Base-by-base conservation (phyloP, 2,113 vertebrate species). In the Prolemur simus region DNA sequence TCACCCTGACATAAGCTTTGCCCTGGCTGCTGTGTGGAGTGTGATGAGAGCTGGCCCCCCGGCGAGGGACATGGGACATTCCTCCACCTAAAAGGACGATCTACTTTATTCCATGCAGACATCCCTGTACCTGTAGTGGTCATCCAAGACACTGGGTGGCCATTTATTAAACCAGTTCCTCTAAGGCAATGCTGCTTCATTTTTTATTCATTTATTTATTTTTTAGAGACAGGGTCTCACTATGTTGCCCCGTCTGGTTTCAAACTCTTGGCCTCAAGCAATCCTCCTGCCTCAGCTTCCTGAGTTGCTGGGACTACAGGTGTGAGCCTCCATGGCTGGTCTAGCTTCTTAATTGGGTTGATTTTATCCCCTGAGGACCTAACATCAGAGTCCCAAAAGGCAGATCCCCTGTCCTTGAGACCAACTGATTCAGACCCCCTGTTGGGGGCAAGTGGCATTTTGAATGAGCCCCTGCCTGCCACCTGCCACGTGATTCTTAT, bases 91-190 rank as follows among this genome's bases (percentile, higher is more conserved):
- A 69, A 81, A 69, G 49, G 6, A 6, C 6, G 12, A 29, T 29
- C 12, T 34, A 1, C 29, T 45, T 23, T 74, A 58, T 23, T 34
- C 37, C 12, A 14, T 8, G 3, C 18, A 32, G 58, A 39, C 11
- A 3, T 78, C 39, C n/a, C 9, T 0, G 3, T 9, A 39, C 25
- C 45, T 78, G 32, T 45, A 45, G 63, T 0, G 0, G 42, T 29
- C 60, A 29, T 56, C 29, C 37, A 8, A 21, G 49, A n/a, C 12
- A 3, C 29, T 34, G 4, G 4, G 42, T 23, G 37, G 27, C 80
- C 56, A 25, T 32, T 92, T 74, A 34, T 25, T 52, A 77, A 47
- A 29, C 18, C 80, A 32, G 52, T 27, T 58, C 54, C 52, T 58
- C 4, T 2, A 47, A n/a, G 32, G 39, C 78, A 47, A 11, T 6